Conservation (phyloP, 2,888 invertebrate species). For the Drosophila gaucha region DNA sequence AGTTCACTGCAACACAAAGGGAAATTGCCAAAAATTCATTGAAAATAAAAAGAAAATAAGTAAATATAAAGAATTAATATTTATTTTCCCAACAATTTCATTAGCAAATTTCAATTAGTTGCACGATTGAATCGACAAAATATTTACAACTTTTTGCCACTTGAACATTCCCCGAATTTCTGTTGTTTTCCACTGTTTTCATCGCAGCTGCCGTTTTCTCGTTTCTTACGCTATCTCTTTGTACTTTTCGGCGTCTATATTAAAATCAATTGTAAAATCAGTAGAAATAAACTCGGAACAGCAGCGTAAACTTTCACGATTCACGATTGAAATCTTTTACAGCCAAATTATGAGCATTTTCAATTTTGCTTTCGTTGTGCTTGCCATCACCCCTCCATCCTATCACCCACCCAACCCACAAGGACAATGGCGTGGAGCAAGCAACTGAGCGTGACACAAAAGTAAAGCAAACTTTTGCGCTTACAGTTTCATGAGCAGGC, state of each 20-base stretch:
- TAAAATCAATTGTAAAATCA: conserved; percentile 78
- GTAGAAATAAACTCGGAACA: conserved; percentile 69
- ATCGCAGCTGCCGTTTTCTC: background rate
- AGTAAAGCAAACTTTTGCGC: conserved; percentile 77
- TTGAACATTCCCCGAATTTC: conserved; percentile 20
- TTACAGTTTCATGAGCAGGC: conserved; percentile 75
- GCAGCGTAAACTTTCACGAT: conserved; percentile 75
- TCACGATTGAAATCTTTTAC: conserved; percentile 82
- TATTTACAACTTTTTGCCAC: conserved; percentile 66
- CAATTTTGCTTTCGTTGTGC: conserved; percentile 65
- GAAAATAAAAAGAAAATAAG: conserved; percentile 1
- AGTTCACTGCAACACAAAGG: too few relatives aligned
- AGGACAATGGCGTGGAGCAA: conserved; percentile 24
- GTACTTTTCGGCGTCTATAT: conserved; percentile 40
- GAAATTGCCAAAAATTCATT: too few relatives aligned
- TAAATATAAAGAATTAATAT: conserved; percentile 38
- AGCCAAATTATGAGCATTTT: conserved; percentile 81
- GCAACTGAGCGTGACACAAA: conserved; percentile 77
- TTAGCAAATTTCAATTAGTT: conserved; percentile 77
- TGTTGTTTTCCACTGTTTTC: background rate
- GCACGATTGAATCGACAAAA: conserved; percentile 78
- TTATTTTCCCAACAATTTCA: conserved; percentile 69
- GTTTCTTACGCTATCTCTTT: background rate
- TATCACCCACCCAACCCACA: background rate
- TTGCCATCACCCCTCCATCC: background rate